phyloP scores from a whole-genome alignment of 2,888 invertebrate species.

The Aproaerema taeniolella region DNA sequence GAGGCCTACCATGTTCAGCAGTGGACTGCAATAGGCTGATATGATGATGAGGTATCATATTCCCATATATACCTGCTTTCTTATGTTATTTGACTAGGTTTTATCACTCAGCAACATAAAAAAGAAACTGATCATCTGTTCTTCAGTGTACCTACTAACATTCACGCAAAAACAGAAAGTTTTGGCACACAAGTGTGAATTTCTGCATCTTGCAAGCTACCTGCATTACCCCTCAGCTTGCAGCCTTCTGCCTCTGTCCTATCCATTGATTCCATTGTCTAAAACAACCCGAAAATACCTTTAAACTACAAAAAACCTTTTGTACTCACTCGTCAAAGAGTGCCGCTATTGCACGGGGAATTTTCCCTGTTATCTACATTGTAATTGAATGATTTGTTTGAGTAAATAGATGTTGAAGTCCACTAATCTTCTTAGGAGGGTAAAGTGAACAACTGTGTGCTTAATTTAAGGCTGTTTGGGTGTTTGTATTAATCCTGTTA shows the following conservation, averaged over 20 bases:
- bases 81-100: no score
- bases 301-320: slow-evolving; percentile 31
- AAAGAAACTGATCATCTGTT: no score
- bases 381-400: slow-evolving; percentile 47
- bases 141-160: no score
- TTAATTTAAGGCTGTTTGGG: slow-evolving; percentile 18
- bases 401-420: slow-evolving; percentile 17
- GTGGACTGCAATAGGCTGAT: no score
- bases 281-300: slow-evolving; percentile 40
- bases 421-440: slow-evolving; percentile 23
- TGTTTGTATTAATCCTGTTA: no score
- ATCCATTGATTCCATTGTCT: slow-evolving; percentile 39
- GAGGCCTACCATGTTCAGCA: no score
- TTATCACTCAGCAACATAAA: no score
- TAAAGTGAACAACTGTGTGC: slow-evolving; percentile 12
- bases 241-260: slow-evolving; percentile 16
- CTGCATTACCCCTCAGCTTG: slow-evolving; percentile 14
- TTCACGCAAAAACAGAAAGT: no score
- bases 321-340: slow-evolving; percentile 41
- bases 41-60: no score
- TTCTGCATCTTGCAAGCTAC: slow-evolving; percentile 1
- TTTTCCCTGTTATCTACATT: slow-evolving; percentile 36
- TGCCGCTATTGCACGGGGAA: slow-evolving; percentile 36
- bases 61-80: no score
- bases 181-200: no score